Conservation (phyloP, 2,113 vertebrate genomes). For the Trochalopteron elliotii region DNA sequence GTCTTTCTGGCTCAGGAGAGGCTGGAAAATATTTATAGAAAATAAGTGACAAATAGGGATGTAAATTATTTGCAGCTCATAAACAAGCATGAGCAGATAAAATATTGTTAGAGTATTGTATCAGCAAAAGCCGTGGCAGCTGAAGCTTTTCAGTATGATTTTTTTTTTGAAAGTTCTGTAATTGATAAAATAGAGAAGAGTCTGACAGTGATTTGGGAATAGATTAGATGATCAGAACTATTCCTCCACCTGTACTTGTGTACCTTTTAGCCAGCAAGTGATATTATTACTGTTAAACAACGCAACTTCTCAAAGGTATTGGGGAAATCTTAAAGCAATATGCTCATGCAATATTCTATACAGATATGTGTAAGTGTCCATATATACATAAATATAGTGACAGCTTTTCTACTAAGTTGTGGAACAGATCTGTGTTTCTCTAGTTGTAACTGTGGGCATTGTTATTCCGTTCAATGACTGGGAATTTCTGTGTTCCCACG, state of each 20-base stretch:
- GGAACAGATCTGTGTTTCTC: not conserved
- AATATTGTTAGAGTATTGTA: not conserved
- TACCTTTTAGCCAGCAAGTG: not conserved
- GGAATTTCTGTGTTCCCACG: not conserved
- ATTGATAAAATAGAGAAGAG: not conserved
- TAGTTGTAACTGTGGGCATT: not conserved
- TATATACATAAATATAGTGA: not conserved
- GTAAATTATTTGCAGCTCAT: not conserved
- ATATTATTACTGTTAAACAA: not conserved
- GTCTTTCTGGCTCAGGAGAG: not conserved
- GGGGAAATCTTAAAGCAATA: not conserved
- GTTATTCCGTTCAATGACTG: not conserved
- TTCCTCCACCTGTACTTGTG: not conserved
- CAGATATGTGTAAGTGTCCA: not conserved
- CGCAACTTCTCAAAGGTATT: not conserved
- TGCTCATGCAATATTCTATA: not conserved
- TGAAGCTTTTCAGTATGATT: not conserved
- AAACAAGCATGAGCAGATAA: not conserved
- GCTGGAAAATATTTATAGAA: slow-evolving; percentile 1
- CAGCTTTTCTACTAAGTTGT: not conserved
- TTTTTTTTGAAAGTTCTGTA: not conserved
- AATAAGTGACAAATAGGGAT: not conserved
- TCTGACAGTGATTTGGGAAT: not conserved
- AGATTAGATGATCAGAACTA: not conserved
- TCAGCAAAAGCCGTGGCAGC: not conserved